Conservation (phyloP, 2,113 vertebrate species). For the Limanda limanda region DNA sequence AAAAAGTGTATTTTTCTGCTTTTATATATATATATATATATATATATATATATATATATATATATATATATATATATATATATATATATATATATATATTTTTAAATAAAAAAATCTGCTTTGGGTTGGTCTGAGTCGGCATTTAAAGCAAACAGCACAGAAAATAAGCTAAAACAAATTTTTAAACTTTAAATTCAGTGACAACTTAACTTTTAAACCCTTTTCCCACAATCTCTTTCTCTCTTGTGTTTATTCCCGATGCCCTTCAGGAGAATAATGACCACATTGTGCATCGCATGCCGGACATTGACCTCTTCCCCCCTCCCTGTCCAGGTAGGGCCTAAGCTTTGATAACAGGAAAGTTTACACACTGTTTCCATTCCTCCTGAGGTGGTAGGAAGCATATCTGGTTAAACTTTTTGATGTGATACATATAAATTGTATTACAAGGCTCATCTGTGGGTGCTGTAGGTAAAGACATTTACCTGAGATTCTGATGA, state of each 20-base stretch:
- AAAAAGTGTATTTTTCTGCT: neutral
- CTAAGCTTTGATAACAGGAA: neutral
- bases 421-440: neutral
- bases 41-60: too few species aligned
- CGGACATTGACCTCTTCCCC: slow-evolving; percentile 62
- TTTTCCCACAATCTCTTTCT: neutral
- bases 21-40: too few species aligned
- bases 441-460: neutral
- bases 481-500: neutral
- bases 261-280: slow-evolving; percentile 53
- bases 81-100: neutral
- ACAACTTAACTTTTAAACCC: neutral
- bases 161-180: too few species aligned
- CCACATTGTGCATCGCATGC: slow-evolving; percentile 78
- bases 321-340: slow-evolving; percentile 75
- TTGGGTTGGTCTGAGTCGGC: neutral
- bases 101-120: neutral
- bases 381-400: neutral
- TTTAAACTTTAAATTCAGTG: too few species aligned
- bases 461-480: neutral
- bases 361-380: neutral
- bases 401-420: neutral
- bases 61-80: too few species aligned
- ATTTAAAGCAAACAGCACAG: too few species aligned
- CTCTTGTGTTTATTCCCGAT: neutral